These are phyloP conservation scores for Notamacropus eugenii DNA, from an alignment of 2,797 vertebrate genomes.

Conservation along the genomic window DNA sequence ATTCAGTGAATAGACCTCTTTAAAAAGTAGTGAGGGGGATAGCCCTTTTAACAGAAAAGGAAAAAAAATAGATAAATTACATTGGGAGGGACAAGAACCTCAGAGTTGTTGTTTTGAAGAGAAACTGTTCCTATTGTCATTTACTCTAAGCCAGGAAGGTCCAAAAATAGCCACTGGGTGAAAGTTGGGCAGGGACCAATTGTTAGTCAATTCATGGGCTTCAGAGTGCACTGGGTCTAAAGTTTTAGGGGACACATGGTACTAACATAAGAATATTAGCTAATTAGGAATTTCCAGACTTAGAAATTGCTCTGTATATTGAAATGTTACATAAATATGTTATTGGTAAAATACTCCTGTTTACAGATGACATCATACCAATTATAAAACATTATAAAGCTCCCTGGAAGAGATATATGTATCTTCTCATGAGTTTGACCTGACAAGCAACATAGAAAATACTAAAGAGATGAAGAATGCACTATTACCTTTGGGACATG, in stretches of 20 bases:
- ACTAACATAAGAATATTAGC: neutral
- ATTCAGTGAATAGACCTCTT: no score
- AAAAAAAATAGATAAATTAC: no score
- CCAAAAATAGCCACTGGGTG: no score
- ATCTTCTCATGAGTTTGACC: neutral
- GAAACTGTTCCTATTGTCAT: no score
- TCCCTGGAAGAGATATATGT: neutral
- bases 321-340: neutral
- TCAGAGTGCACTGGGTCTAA: no score
- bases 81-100: no score
- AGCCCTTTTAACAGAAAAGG: no score
- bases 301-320: neutral
- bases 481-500: neutral
- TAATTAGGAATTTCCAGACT: neutral
- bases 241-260: neutral
- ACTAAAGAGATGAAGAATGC: neutral
- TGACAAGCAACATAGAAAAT: neutral
- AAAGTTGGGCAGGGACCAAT: no score
- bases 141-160: no score
- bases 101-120: no score
- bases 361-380: neutral
- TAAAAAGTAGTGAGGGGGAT: no score
- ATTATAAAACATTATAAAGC: neutral
- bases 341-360: neutral
- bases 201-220: no score